Percentiles rank a stretch among this genome's conserved stretches.
These are phyloP conservation scores for Drosophila neutralis DNA, from an alignment of 2,888 invertebrate species.

Conservation along the genomic window DNA sequence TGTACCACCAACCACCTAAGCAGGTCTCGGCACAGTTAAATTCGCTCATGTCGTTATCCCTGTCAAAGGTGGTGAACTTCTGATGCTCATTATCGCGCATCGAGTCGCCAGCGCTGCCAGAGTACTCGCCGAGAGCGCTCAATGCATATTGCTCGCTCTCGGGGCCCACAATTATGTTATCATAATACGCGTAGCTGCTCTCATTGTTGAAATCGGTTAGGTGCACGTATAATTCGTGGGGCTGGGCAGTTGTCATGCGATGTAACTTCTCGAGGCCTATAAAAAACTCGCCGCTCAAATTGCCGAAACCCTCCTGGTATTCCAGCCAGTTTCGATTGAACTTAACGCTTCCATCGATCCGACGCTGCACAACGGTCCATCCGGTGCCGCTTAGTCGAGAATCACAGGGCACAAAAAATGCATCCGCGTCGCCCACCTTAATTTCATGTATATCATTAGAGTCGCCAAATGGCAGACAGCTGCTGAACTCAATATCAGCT, in stretches of 20 bases:
- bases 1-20: constrained; percentile 91
- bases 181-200: constrained; percentile 87
- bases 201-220: constrained; percentile 87
- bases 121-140: constrained; percentile 87
- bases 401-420: constrained; percentile 39
- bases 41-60: constrained; percentile 89
- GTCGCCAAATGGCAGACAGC: constrained; percentile 32
- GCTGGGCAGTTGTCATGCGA: constrained; percentile 80
- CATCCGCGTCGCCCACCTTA: constrained; percentile 20
- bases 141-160: constrained; percentile 88
- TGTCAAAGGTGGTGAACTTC: constrained; percentile 88
- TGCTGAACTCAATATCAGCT: constrained; percentile 12
- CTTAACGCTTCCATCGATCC: constrained; percentile 88
- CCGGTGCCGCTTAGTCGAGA: constrained; percentile 79
- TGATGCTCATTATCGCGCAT: constrained; percentile 88
- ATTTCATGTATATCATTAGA: constrained; percentile 29
- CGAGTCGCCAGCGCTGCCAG: constrained; percentile 89
- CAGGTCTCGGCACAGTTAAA: constrained; percentile 88
- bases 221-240: constrained; percentile 87
- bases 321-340: constrained; percentile 88
- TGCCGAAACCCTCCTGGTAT: constrained; percentile 89
- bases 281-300: constrained; percentile 89
- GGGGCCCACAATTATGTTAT: constrained; percentile 88
- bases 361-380: constrained; percentile 89
- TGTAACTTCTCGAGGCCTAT: constrained; percentile 89